A percentile compares a stretch with the other conserved stretches of the same genome.
Conservation (phyloP, 2,113 vertebrate genomes). For the Rhea pennata region DNA sequence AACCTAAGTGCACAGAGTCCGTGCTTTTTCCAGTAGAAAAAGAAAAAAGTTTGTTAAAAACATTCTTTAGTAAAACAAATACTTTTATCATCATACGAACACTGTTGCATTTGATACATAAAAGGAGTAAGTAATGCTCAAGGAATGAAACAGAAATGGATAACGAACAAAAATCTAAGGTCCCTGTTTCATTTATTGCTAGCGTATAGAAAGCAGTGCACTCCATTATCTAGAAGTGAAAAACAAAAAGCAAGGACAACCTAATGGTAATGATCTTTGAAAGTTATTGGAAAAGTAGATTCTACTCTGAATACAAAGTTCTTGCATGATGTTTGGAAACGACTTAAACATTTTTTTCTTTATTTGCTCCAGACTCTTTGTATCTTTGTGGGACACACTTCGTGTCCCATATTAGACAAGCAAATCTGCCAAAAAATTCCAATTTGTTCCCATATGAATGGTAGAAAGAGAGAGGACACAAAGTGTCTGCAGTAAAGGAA, state of each 20-base stretch:
- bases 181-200: background rate
- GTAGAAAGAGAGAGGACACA: background rate
- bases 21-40: background rate
- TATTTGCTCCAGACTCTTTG: background rate
- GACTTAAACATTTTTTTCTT: background rate
- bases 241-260: background rate
- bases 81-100: background rate
- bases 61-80: background rate
- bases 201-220: background rate
- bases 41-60: background rate
- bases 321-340: background rate
- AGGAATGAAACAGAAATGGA: background rate
- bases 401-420: background rate
- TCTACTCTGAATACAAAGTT: background rate
- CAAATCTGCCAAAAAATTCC: background rate
- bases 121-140: background rate
- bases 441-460: background rate
- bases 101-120: background rate
- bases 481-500: background rate
- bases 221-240: background rate
- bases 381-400: too few species aligned
- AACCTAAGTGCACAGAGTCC: background rate
- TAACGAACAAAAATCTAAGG: background rate
- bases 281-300: background rate
- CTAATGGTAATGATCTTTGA: background rate